Base-by-base conservation (phyloP, 53 echinoderm and acorn worm genomes). In the Zoroaster sp. region DNA sequence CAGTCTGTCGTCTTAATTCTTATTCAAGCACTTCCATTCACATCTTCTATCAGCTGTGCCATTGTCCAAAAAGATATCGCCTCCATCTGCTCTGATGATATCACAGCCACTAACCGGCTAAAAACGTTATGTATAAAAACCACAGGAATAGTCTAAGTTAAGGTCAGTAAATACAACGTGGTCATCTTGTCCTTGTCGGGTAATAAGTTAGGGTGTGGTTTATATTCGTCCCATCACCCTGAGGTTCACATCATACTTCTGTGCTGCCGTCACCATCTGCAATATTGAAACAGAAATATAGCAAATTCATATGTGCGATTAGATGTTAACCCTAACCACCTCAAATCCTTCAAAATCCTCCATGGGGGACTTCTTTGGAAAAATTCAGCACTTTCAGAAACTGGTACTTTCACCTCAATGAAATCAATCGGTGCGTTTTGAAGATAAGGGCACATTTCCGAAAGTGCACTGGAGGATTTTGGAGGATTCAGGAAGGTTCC, bases 251-350 rank as follows among this genome's bases (percentile, higher is more conserved):
- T 96, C 96, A 96, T 90, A 96, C 96, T 40, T 96, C 96, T 74
- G 96, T 96, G 77, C 96, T 96, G 40, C 93, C 93, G 38, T 96
- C 93, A 41, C 83, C 90, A 53, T 93, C 96, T 96, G 92, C 10
- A 87, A 79, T 23, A n/a, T n/a, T n/a, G n/a, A n/a, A n/a, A n/a
- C n/a, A n/a, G n/a, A n/a, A n/a, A n/a, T n/a, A n/a, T n/a, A n/a
- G n/a, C n/a, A n/a, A n/a, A n/a, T n/a, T n/a, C n/a, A n/a, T n/a
- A n/a, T n/a, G n/a, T n/a, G n/a, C n/a, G n/a, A n/a, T n/a, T n/a
- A n/a, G n/a, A n/a, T n/a, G n/a, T n/a, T n/a, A n/a, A n/a, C n/a
- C n/a, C n/a, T n/a, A n/a, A n/a, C n/a, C n/a, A n/a, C n/a, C n/a
- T n/a, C n/a, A n/a, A n/a, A n/a, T n/a, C n/a, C n/a, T n/a, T n/a